Percentiles rank a stretch among this genome's conserved stretches.
These are phyloP conservation scores for Chironex yamaguchii DNA, from an alignment of 30 jellyfish, hydroid and myxozoan species.

Conservation along the genomic window DNA sequence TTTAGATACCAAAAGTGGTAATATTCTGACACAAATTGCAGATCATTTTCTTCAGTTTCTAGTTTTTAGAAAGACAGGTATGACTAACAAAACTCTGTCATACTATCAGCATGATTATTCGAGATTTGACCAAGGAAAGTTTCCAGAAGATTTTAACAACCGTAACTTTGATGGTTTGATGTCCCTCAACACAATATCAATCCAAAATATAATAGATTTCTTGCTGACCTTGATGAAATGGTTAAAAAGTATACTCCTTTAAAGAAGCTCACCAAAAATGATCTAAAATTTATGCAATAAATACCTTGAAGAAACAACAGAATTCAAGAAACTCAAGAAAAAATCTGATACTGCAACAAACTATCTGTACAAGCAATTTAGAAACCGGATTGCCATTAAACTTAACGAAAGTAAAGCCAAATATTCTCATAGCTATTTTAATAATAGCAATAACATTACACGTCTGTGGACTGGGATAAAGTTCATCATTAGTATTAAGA, in stretches of 20 bases:
- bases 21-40: conserved; percentile 37
- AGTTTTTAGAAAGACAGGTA: conserved; percentile 33
- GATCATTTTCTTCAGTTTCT: conserved; percentile 49
- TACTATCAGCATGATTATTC: conserved; percentile 45
- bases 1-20: conserved; percentile 59
- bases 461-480: conserved; percentile 22
- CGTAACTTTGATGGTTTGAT: conserved; percentile 5
- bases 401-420: conserved; percentile 17
- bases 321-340: too few species aligned
- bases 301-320: too few species aligned
- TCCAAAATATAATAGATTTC: too few species aligned
- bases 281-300: too few species aligned
- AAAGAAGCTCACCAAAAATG: too few species aligned
- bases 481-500: conserved; percentile 10
- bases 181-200: too few species aligned
- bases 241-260: too few species aligned
- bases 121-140: conserved; percentile 4
- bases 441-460: conserved; percentile 32
- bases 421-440: background rate
- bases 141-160: conserved; percentile 6
- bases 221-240: too few species aligned
- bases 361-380: too few species aligned
- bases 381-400: conserved; percentile 9
- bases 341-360: too few species aligned
- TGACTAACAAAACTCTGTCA: conserved; percentile 5